Conservation (phyloP, 2,113 vertebrate species). For the Ochotona princeps region DNA sequence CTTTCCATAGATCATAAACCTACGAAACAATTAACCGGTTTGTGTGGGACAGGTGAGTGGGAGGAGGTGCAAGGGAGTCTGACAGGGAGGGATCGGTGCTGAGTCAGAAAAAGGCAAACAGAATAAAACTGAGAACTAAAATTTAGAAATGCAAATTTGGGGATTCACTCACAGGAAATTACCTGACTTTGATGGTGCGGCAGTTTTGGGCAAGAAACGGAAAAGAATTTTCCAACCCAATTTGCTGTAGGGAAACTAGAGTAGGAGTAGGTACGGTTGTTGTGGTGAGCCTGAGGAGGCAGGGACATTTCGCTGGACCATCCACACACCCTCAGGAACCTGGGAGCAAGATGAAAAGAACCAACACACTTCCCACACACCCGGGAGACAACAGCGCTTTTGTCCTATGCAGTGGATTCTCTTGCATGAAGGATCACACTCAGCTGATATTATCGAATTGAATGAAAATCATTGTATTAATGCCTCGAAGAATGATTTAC, state of each 20-base stretch:
- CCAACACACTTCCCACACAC: too few relatives aligned
- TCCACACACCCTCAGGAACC: not conserved
- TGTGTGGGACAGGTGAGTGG: not conserved
- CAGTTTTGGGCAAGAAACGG: not conserved
- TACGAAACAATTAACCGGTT: conserved; percentile 17
- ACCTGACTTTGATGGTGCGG: not conserved
- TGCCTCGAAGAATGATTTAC: not conserved
- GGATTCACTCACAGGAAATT: not conserved
- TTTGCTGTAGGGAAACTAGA: not conserved
- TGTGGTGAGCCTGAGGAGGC: not conserved
- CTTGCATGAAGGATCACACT: not conserved
- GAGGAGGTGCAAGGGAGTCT: not conserved
- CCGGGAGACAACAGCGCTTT: not conserved
- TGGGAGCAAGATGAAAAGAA: not conserved
- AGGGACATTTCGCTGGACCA: not conserved
- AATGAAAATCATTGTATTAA: not conserved
- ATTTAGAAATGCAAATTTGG: conserved; percentile 45
- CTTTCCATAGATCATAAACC: not conserved
- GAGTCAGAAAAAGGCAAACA: not conserved
- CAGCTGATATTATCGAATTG: not conserved
- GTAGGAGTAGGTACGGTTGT: not conserved
- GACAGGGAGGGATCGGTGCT: not conserved
- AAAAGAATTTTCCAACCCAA: not conserved
- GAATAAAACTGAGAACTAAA: not conserved
- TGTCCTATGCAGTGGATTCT: not conserved